Evolutionary conservation across 2,113 vertebrate species (phyloP).

Genomic region (Xerus inauris): DNA sequence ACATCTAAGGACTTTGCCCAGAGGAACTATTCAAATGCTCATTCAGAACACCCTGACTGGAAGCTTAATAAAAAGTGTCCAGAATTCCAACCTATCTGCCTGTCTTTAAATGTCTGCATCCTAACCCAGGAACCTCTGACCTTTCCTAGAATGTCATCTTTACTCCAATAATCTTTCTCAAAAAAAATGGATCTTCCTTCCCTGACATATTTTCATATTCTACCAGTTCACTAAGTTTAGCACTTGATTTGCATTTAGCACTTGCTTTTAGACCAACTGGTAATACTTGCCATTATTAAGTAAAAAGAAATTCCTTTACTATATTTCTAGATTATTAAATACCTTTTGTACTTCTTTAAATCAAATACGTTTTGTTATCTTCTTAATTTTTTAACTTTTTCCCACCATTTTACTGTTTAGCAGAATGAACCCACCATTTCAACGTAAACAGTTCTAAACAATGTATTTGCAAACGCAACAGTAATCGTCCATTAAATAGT

Average conservation of each 20-base stretch:
- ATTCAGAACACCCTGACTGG: slow-evolving; percentile 47
- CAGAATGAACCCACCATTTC: slow-evolving; percentile 14
- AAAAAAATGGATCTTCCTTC: neutral
- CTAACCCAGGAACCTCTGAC: neutral
- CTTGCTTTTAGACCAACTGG: slow-evolving; percentile 29
- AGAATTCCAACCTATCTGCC: neutral
- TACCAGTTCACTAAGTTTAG: slow-evolving; percentile 8
- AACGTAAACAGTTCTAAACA: slow-evolving; percentile 28
- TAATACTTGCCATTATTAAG: neutral
- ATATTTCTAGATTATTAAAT: slow-evolving; percentile 43
- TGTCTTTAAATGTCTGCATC: neutral
- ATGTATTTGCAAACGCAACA: slow-evolving; percentile 20
- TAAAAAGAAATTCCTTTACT: neutral
- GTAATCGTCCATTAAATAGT: neutral
- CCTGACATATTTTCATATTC: neutral
- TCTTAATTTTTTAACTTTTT: slow-evolving; percentile 41
- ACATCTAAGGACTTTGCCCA: slow-evolving; percentile 68
- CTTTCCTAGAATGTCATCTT: neutral
- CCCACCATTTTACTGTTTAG: slow-evolving; percentile 15
- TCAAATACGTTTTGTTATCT: neutral
- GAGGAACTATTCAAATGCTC: slow-evolving; percentile 64
- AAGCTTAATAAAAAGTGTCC: slow-evolving; percentile 63
- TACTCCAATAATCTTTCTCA: neutral
- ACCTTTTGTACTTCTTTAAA: neutral
- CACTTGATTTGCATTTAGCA: slow-evolving; percentile 10